Conservation (phyloP, 2,113 vertebrate genomes). For the Cygnus buccinator region DNA sequence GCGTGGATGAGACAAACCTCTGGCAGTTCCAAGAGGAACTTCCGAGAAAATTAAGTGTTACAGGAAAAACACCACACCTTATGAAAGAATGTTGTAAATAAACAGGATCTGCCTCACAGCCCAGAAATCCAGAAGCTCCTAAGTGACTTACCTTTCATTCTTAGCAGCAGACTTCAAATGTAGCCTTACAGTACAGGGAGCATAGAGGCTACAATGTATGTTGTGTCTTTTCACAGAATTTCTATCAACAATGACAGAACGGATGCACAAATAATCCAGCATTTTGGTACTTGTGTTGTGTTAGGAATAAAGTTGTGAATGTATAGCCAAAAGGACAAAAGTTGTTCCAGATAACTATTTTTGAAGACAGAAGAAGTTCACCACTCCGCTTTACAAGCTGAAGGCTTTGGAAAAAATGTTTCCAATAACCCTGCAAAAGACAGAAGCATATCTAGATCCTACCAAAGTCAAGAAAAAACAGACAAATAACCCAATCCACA, state of each 20-base stretch:
- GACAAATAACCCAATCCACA: constrained; percentile 10
- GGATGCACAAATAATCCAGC: neutral
- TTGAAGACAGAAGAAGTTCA: neutral
- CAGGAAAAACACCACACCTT: neutral
- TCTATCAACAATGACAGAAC: neutral
- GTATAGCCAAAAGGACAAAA: neutral
- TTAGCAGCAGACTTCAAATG: neutral
- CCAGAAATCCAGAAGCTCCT: too few species aligned
- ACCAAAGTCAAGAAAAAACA: neutral
- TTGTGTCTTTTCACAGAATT: neutral
- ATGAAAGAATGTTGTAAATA: neutral
- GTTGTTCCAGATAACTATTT: neutral
- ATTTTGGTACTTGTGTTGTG: neutral
- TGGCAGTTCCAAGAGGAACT: neutral
- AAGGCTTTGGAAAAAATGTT: neutral
- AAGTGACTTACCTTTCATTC: neutral
- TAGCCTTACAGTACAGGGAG: neutral
- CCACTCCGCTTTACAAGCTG: neutral
- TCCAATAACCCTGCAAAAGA: neutral
- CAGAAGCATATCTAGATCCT: neutral
- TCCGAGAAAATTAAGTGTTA: neutral
- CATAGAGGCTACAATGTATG: neutral
- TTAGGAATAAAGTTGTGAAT: neutral
- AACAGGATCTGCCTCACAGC: too few species aligned
- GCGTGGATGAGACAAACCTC: neutral